Base-by-base conservation (phyloP, 2,888 invertebrate genomes). In the Diarsia brunnea region DNA sequence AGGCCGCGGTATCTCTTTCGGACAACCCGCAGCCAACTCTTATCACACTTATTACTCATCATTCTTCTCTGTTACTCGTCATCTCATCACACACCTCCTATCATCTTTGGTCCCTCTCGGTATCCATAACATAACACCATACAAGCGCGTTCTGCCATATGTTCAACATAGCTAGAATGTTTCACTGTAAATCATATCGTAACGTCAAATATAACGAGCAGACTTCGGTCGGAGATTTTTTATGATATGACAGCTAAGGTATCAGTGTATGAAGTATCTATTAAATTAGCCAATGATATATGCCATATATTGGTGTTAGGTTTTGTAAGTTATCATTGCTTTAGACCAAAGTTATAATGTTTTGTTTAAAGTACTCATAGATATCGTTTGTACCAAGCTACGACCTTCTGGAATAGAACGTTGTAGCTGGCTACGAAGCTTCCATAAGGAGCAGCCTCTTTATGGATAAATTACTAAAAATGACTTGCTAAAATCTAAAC, bases 141-240 rank as follows among this genome's bases (percentile, higher is more conserved):
- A 51, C 24, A 19, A 19, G 14, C 21, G 45, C 2, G 21, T n/a
- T 4, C 60, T 12, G 49, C 60, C 63, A 68, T 73, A 79, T 68
- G 27, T 55, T 55, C 60, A 43, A 24, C n/a, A 70, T 27, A 45
- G 68, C 55, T 45, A 78, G 21, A 61, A 66, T 31, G 5, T 74
- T 66, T 65, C 43, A 31, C 68, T 66, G 71, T 87, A 88, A 88
- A 88, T 89, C 86, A 89, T 82, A 55, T 73, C 64, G 64, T 72
- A 80, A 85, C 53, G 85, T 87, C 89, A 70, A 69, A 69, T 65
- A 49, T 88, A 89, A 89, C 87, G 84, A 89, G 85, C 81, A 70
- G 51, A 80, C 71, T 71, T 77, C 63, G 58, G 51, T 64, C 61
- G 47, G 64, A 81, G 73, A 77, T 82, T 87, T 83, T 88, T 79